Base-by-base conservation (phyloP, 2,113 vertebrate genomes). In the Chaenogobius annularis region DNA sequence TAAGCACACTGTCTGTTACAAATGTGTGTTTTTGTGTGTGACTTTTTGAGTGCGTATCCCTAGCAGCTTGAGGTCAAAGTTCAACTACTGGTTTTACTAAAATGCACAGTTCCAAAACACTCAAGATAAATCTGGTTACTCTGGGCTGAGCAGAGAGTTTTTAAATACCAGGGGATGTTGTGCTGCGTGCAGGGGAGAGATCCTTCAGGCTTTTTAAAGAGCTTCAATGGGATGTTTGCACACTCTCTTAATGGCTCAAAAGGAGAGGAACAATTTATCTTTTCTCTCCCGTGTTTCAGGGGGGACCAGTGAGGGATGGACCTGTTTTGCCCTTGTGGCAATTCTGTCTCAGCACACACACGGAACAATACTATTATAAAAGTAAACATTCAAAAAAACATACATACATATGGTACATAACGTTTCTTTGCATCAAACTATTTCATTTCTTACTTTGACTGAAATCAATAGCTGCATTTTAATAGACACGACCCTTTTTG, bases 201-300 rank as follows among this genome's bases (percentile, higher is more conserved):
- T 50, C 68, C 66, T 73, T 69, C 64, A 85, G 86, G 90, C 83
- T 54, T 90, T 87, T 88, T 85, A 79, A 90, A 75, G 79, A 72
- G 78, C 75, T 87, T 80, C 50, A 19, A 80, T 72, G 83, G 89
- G 85, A 82, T 89, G 84, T 92, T 90, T 89, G 81, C 80, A 82
- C 81, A 86, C 78, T 70, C 75, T 77, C 77, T 86, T 88, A 90
- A 91, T 87, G 87, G 81, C 86, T 87, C 83, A 70, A 82, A 81
- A 67, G 66, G 79, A 72, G 74, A 79, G 70, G 73, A 81, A 70
- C 73, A 79, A 91, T 92, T 74, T 77, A 88, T 92, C 89, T 92
- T 88, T 81, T 72, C 83, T 75, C 85, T 73, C 7, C 7, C 37
- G 22, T 66, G 63, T 83, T 89, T 81, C 14, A 15, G 55, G 48